Evolutionary conservation across 2,797 vertebrate species (phyloP), one percentile per base, ranked within the genome.

Genomic region (Serranus cabrilla): DNA sequence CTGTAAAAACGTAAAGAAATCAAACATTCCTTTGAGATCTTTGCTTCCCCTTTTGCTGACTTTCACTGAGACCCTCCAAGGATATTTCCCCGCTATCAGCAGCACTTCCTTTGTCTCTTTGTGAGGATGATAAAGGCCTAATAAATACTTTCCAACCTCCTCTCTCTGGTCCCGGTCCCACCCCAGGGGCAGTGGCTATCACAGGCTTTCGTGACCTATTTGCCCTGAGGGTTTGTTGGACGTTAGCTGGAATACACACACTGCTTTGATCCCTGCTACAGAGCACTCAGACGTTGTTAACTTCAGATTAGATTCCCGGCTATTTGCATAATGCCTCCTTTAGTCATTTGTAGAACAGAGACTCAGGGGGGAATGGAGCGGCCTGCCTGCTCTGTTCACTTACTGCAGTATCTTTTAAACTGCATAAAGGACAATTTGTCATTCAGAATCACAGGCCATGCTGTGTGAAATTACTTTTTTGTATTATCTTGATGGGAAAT

Each of bases 221-320:
- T 65, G 75, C 76, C 83, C 84, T 2, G 0, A 37, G 73, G 82
- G 55, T 73, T 63, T 63, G 66, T 17, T 11, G 27, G 76, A 50
- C 42, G 83, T 9, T 51, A 52, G 61, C 80, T 71, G 80, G 80
- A 72, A 66, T 71, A 87, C 86, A 79, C 58, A 43, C 49, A 9
- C 57, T 66, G 58, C 87, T 93, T 93, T 93, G 91, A 94, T 91
- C 80, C 64, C 49, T 17, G 25, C 79, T 37, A 39, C 84, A 78
- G 68, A 81, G 75, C 83, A 79, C 86, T 93, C 84, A 73, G 75
- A 72, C 71, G 20, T 46, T 57, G 81, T 83, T 78, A 78, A 71
- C 83, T 47, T 63, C 52, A 87, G 92, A 93, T 93, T 89, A 91
- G 91, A 93, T 89, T 77, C 56, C 37, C 23, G 5, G 0, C 8